Evolutionary conservation across 2,888 invertebrate genomes (phyloP), one percentile per base, ranked within the genome.

Genomic region (Acrocera orbiculus): DNA sequence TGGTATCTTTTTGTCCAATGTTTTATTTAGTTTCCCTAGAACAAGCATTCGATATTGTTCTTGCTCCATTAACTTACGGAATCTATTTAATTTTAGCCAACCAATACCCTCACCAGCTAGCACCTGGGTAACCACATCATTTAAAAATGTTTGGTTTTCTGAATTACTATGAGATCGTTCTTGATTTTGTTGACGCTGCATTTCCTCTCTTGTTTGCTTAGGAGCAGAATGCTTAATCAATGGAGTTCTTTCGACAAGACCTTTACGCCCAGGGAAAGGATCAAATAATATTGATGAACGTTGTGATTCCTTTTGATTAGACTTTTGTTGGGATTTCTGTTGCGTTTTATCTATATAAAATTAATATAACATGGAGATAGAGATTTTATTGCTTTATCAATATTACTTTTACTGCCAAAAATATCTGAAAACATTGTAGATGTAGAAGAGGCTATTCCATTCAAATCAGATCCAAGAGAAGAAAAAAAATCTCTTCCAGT

Each of bases 51-150:
- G 70, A 59, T 96, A 92, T 29, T 87, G 93, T 61, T 99, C 98
- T 58, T 99, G 96, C 56, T 98, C 96, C 89, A 99, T 92, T 17
- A 99, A 64, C 52, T 92, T 93, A 54, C 85, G 86, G 31, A 95
- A 66, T 16, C 92, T 71, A 52, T 85, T 89, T 13, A 92, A 64
- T 55, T 95, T 92, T 30, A 98, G 66, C 90, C 96, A 96, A 13
- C 95, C 92, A 1, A 99, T 85, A 1, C 60, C 60, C 39, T 60
- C 59, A 1, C 60, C 60, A 5, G 53, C 51, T 16, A 61, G 35
- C 4, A 58, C 57, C 43, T 61, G 60, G 22, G 42, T 52, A 54
- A 70, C 64, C 44, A 82, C 82, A 51, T 95, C 93, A 52, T 87
- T 87, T 28, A 95, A 66, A 56, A 93, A 93, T 30, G 81, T 73